These are phyloP conservation scores for Dryomyza anilis DNA, from an alignment of 2,888 invertebrate genomes.

Conservation along the genomic window DNA sequence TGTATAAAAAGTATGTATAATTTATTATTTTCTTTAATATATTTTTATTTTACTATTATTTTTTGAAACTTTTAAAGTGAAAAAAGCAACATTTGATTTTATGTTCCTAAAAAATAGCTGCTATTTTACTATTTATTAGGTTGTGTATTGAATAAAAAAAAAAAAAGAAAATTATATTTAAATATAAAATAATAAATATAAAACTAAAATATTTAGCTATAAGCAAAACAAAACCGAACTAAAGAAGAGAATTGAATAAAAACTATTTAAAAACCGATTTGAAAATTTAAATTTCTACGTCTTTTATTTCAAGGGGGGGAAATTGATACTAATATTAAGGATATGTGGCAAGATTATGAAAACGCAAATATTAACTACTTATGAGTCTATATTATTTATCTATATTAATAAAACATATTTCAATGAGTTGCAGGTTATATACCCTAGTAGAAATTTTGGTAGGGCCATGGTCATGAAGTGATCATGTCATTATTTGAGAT, in stretches of 20 bases:
- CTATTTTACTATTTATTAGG: slow-evolving; percentile 23
- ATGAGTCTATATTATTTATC: too few species aligned
- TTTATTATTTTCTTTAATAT: background rate
- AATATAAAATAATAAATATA: slow-evolving; percentile 24
- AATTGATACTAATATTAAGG: background rate
- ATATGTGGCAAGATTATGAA: background rate
- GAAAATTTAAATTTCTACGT: background rate
- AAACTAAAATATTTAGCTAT: slow-evolving; percentile 17
- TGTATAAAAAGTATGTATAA: background rate
- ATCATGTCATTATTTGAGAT: too few species aligned
- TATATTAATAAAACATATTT: background rate
- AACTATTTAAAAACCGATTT: slow-evolving; percentile 13
- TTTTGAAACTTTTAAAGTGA: background rate
- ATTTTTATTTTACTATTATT: background rate
- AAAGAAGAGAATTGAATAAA: slow-evolving; percentile 17
- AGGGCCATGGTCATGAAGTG: too few species aligned
- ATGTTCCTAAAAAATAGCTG: slow-evolving; percentile 28
- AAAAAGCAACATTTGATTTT: slow-evolving; percentile 22
- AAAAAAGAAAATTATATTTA: slow-evolving; percentile 29
- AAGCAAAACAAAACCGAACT: slow-evolving; percentile 21
- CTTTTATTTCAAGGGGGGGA: background rate
- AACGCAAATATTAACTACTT: background rate
- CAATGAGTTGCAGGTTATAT: background rate
- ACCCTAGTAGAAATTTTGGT: too few species aligned
- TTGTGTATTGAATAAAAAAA: slow-evolving; percentile 18